A percentile compares a stretch with the other conserved stretches of the same genome.
These are phyloP conservation scores for Hippasteria phrygiana DNA, from an alignment of 53 echinoderm and acorn worm species.

Conservation along the genomic window DNA sequence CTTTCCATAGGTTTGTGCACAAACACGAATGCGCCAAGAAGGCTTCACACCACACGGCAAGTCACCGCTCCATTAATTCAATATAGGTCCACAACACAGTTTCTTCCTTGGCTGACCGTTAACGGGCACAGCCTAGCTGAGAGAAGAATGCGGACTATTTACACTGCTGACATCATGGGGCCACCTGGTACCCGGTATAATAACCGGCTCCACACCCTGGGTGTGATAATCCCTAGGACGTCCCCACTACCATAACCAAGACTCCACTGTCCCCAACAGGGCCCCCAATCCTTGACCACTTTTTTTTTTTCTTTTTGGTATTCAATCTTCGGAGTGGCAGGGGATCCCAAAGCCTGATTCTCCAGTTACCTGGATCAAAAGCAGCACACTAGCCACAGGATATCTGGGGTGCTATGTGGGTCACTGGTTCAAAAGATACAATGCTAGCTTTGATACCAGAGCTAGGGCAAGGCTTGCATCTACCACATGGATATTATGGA, in stretches of 20 bases:
- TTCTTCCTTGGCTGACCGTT: neutral
- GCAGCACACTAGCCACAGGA: slow-evolving; percentile 32
- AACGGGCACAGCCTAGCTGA: neutral
- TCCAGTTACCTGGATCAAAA: neutral
- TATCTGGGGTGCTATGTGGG: slow-evolving; percentile 19
- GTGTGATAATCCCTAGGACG: neutral
- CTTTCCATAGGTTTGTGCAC: too few species aligned
- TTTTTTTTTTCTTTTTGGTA: slow-evolving; percentile 1
- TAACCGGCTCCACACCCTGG: slow-evolving; percentile 13
- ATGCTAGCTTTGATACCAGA: neutral
- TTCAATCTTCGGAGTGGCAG: slow-evolving; percentile 30
- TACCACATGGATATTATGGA: too few species aligned
- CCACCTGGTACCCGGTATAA: too few species aligned
- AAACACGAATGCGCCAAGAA: too few species aligned
- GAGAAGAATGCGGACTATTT: neutral
- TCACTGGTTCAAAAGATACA: slow-evolving; percentile 18
- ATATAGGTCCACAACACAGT: neutral
- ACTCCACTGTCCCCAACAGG: neutral
- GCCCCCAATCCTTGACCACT: neutral
- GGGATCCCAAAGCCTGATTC: slow-evolving; percentile 33
- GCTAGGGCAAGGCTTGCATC: neutral
- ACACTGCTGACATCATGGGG: neutral
- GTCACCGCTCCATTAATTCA: too few species aligned
- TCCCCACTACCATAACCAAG: neutral
- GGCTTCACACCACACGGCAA: too few species aligned